Evolutionary conservation across 2,797 vertebrate genomes (phyloP), one percentile per base, ranked within the genome.

Genomic region (Distichodus sexfasciatus): DNA sequence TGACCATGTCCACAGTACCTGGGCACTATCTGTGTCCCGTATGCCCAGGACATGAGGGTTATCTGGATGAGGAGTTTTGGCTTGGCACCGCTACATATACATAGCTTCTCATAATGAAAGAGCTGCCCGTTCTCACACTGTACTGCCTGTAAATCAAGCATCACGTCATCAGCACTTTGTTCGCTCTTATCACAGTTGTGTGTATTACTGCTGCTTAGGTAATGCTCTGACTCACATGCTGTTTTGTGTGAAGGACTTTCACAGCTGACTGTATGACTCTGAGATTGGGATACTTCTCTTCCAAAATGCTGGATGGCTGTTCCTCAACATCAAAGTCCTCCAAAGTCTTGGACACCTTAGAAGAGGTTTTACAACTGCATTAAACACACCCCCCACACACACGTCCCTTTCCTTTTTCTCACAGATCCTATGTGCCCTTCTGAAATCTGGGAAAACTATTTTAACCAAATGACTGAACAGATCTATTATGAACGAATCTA

Each of bases 281-380:
- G 70, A 99, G 88, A 81, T 95, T 97, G 19, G 94, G 91, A 76
- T 90, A 93, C 62, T 86, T 92, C 47, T 87, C 88, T 84, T 94
- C 88, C 77, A 99, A 80, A 3, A 92, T 38, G 65, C 85, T 90
- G 80, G 86, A 87, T 11, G 90, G 88, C 48, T 84, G 90, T 78
- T 98, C 96, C 85, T 96, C 94, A 1, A 99, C 90, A 61, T 94
- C 92, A 85, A 98, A 99, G 75, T 96, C 93, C 79, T 97, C 95
- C 66, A 99, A 80, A 0, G 83, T 88, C 85, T 87, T 93, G 10
- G 95, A 95, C 33, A 99, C 91, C 97, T 99, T 72, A 41, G 21
- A 1, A 3, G 51, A 4, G 33, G 23, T 17, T 5, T 51, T 33
- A 33, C 12, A 53, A 24, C 2, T n/a, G 14, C 19, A 61, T 43